Conservation (phyloP, 2,888 invertebrate genomes). For the Cephus pulcher region DNA sequence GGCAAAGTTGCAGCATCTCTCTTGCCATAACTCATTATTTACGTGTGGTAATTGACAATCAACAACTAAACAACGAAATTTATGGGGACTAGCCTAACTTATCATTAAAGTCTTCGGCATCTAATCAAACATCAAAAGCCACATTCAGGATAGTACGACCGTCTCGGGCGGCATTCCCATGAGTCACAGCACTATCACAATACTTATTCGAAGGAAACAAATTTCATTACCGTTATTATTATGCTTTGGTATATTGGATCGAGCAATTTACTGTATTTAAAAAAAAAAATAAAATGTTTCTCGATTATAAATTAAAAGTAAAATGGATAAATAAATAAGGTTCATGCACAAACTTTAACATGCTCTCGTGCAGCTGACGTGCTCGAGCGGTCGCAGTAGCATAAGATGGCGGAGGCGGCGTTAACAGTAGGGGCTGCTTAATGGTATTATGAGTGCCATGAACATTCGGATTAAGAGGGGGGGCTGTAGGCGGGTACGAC, state of each 20-base stretch:
- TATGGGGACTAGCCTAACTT: not conserved
- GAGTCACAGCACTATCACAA: not conserved
- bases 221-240: not conserved
- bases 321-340: conserved; percentile 45
- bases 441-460: conserved; percentile 71
- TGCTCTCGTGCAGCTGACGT: conserved; percentile 68
- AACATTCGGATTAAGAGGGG: conserved; percentile 67
- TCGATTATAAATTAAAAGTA: not conserved
- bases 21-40: conserved; percentile 26
- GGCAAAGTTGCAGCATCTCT: conserved; percentile 59
- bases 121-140: conserved; percentile 18
- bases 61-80: not conserved
- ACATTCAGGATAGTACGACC: conserved; percentile 13
- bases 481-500: conserved; percentile 77
- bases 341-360: conserved; percentile 69
- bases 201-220: not conserved
- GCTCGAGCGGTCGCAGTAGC: conserved; percentile 70
- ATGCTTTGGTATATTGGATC: not conserved
- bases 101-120: not conserved
- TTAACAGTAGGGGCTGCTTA: conserved; percentile 69
- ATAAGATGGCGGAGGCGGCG: conserved; percentile 73
- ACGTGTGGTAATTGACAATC: not conserved
- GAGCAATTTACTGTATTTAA: not conserved
- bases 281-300: not conserved
- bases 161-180: not conserved